Conservation (phyloP, 2,888 invertebrate genomes). For the Thecocarcelia acutangulata region DNA sequence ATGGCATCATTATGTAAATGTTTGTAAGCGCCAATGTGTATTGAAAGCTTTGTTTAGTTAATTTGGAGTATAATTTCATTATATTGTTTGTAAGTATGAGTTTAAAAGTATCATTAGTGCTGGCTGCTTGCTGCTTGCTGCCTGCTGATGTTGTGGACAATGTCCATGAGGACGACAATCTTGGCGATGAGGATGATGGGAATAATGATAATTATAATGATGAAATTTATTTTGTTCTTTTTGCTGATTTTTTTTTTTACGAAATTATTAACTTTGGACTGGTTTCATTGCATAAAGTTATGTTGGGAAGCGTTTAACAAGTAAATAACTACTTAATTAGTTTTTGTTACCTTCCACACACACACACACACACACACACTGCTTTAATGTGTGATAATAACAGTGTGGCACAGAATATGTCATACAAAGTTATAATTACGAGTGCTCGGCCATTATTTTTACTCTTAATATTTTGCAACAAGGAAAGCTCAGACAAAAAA, state of each 20-base stretch:
- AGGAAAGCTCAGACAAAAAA: no score
- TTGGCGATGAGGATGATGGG: neutral
- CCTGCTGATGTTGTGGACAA: slow-evolving; percentile 1
- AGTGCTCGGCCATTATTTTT: neutral
- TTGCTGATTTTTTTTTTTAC: neutral
- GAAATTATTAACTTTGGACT: slow-evolving; percentile 6
- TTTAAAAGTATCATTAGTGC: slow-evolving; percentile 4
- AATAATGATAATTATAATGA: slow-evolving; percentile 43
- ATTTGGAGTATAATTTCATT: slow-evolving; percentile 53
- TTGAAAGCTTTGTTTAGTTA: slow-evolving; percentile 51
- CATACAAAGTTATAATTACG: neutral
- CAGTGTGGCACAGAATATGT: neutral
- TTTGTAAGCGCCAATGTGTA: slow-evolving; percentile 70
- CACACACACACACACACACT: no score
- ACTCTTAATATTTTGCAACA: no score
- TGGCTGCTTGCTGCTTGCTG: no score
- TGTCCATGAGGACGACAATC: slow-evolving; percentile 3
- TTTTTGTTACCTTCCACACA: slow-evolving; percentile 57
- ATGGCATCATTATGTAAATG: slow-evolving; percentile 74
- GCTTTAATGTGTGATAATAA: neutral
- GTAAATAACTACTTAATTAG: slow-evolving; percentile 68
- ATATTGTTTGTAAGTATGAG: slow-evolving; percentile 26
- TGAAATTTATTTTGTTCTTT: slow-evolving; percentile 15
- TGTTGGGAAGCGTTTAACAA: slow-evolving; percentile 53
- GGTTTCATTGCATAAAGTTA: slow-evolving; percentile 20